Base-by-base conservation (phyloP, 2,888 invertebrate species). In the Xanthorhoe spadicearia region DNA sequence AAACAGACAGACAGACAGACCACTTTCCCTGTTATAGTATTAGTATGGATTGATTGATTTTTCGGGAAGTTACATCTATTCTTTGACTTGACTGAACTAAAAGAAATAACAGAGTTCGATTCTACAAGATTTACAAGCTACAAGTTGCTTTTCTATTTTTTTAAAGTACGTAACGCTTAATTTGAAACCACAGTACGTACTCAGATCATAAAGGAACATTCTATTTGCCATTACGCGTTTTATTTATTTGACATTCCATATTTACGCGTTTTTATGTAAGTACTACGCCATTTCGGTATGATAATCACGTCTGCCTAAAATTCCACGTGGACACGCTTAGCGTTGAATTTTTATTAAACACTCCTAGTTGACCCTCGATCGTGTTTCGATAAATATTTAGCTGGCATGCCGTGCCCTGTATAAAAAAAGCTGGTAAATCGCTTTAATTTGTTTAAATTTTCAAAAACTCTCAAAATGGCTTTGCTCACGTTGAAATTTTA, bases 321-420 rank as follows among this genome's bases (percentile, higher is more conserved):
- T 60, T 54, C 55, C 38, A 56, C 51, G 10, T 23, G 17, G 17
- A 38, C 66, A 64, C 67, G 68, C 62, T 61, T 63, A 55, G 35
- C 53, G 65, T 57, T 66, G 72, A 72, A 70, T 72, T 71, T 70
- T 64, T 71, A 72, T 70, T 66, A 18, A 61, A 57, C 68, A 70
- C 70, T 64, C 72, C 51, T 56, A 58, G 61, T 61, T 56, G 65
- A 54, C 49, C 66, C 28, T 49, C 58, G 10, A 55, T 58, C 18
- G 17, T 38, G n/a, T 53, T 58, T 46, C 23, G 19, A 65, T 52
- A 61, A 61, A 52, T 43, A 61, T 53, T 51, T 65, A 28, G 38
- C 48, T 49, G 28, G 57, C 49, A 57, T 35, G 54, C 49, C 17
- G 46, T 13, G 43, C 15, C 32, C n/a, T 35, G 48, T 54, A 59